Evolutionary conservation across 2,888 invertebrate genomes (phyloP).

Genomic region (Caenorhabditis sp.): DNA sequence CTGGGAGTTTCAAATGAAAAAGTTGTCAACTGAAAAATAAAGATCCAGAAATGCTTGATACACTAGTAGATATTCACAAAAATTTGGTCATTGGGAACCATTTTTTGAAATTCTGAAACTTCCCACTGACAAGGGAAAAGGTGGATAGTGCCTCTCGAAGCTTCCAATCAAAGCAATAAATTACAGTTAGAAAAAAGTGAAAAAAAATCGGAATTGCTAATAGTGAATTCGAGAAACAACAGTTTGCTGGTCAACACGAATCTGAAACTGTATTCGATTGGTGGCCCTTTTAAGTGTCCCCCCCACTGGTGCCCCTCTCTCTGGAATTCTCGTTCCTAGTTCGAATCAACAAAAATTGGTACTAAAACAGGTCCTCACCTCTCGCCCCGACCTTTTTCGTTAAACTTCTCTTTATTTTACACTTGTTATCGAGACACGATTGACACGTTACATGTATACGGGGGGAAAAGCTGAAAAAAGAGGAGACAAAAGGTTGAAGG

Average conservation of each 20-base stretch:
- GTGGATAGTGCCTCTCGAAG: too few species aligned
- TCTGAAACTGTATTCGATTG: conserved; percentile 22
- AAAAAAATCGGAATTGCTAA: not conserved
- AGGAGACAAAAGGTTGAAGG: conserved; percentile 15
- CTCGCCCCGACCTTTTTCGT: conserved; percentile 26
- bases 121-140: too few species aligned
- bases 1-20: too few species aligned
- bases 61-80: too few species aligned
- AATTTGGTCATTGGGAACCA: too few species aligned
- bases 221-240: conserved; percentile 7
- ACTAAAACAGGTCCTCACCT: conserved; percentile 57
- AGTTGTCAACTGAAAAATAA: too few species aligned
- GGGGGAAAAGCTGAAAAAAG: conserved; percentile 32
- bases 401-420: conserved; percentile 49
- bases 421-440: conserved; percentile 42
- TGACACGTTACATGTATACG: conserved; percentile 42
- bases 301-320: not conserved
- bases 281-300: conserved; percentile 53
- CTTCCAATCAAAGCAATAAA: not conserved
- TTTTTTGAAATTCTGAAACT: too few species aligned
- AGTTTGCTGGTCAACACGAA: conserved; percentile 14
- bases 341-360: conserved; percentile 51
- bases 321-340: conserved; percentile 60
- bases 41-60: too few species aligned
- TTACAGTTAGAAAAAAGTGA: conserved; percentile 5